These are phyloP conservation scores for Oenanthe melanoleuca DNA, from an alignment of 2,113 vertebrate genomes.

Conservation along the genomic window DNA sequence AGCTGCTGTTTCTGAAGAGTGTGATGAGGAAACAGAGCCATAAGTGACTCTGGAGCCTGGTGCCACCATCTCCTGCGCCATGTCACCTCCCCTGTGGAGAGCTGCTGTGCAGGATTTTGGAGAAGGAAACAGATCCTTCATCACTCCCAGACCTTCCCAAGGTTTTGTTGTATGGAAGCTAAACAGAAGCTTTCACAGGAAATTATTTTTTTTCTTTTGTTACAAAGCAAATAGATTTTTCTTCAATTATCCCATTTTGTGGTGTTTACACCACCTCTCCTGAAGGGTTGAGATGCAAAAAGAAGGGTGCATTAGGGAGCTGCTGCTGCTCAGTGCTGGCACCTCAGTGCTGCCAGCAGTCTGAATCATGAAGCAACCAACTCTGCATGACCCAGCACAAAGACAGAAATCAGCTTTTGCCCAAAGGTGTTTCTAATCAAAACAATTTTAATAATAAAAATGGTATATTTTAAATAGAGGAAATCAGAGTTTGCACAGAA, in stretches of 20 bases:
- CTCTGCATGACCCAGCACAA: background rate
- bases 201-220: background rate
- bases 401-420: background rate
- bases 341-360: background rate
- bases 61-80: background rate
- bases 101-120: background rate
- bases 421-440: background rate
- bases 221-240: background rate
- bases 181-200: background rate
- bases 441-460: background rate
- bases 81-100: background rate
- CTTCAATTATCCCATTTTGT: background rate
- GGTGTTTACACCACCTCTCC: background rate
- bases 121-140: background rate
- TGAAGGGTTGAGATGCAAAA: background rate
- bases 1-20: background rate
- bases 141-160: accelerated
- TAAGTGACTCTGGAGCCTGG: background rate
- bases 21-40: background rate
- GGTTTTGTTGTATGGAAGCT: background rate
- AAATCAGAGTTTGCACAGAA: constrained; percentile 4
- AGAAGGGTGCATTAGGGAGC: background rate
- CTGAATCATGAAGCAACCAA: background rate
- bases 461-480: background rate
- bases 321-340: background rate